Base-by-base conservation (phyloP, 2,888 invertebrate species). In the Busseola fusca region DNA sequence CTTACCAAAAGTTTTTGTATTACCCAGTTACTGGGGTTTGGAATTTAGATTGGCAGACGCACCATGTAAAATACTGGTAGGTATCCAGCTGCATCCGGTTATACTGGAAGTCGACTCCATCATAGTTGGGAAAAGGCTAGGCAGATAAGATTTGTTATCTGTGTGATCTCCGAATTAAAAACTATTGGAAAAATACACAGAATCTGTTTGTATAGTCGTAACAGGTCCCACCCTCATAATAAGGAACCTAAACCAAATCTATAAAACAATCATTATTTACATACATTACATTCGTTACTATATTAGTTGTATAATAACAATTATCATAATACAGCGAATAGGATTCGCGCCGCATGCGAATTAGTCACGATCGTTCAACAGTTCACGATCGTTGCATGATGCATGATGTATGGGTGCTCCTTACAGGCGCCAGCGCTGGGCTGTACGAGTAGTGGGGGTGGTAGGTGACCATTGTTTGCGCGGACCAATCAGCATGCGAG, bases 361-460 rank as follows among this genome's bases (percentile, higher is more conserved):
- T 63, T 65, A 63, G 27, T 78, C 54, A 63, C 52, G 45, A 40
- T n/a, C n/a, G n/a, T n/a, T n/a, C n/a, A n/a, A n/a, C n/a, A n/a
- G 18, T 62, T 56, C 45, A 60, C 50, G 63, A 58, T 50, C 30
- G 57, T 58, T 68, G 72, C 78, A 59, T 72, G 37, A 81, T 72
- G 64, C 57, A 76, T 76, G 72, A 71, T 54, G 30, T 40, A 30
- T n/a, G 34, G 50, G 45, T 45, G 62, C 37, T 57, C 37, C 21
- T n/a, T n/a, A 34, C 48, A 78, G 79, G 82, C 82, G 79, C 78
- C 82, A 62, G 82, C 78, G 72, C 76, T 45, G 56, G 45, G 21
- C 37, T 64, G 54, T 27, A 3, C 1, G 18, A 57, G 45, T 48
- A 72, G 66, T 45, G n/a, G 42, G 34, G 52, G 57, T 37, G 27